Percentiles rank a stretch among this genome's conserved stretches.
Conservation (phyloP, 2,113 vertebrate species). For the Labeo catla region DNA sequence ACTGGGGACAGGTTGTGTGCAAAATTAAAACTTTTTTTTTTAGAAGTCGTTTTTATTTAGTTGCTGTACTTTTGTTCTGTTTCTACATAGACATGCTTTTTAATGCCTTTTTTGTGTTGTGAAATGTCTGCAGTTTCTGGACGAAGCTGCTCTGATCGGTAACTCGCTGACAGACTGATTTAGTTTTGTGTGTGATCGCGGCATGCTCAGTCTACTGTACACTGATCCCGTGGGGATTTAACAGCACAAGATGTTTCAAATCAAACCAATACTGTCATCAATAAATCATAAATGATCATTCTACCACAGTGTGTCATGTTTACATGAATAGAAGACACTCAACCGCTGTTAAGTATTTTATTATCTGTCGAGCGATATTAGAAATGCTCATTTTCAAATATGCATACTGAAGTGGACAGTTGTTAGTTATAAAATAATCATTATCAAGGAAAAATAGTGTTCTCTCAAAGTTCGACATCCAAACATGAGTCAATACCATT, state of each 20-base stretch:
- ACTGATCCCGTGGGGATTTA: constrained; percentile 13
- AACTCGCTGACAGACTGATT: not conserved
- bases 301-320: not conserved
- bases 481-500: not conserved
- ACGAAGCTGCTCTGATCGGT: not conserved
- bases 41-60: not conserved
- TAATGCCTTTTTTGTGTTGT: not conserved
- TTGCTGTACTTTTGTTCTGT: not conserved
- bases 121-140: not conserved
- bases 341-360: not conserved
- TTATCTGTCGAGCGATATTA: not conserved
- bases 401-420: too few relatives aligned
- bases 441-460: not conserved
- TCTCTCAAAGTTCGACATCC: not conserved
- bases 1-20: not conserved
- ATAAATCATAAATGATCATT: constrained; percentile 37
- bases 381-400: not conserved
- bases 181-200: constrained; percentile 1
- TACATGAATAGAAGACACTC: not conserved
- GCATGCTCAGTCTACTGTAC: constrained; percentile 54
- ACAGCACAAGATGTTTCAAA: constrained; percentile 56
- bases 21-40: not conserved
- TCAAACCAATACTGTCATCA: constrained; percentile 36
- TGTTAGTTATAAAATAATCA: not conserved
- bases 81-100: not conserved